Conservation (phyloP, 2,888 invertebrate species). For the Agrenia bidenticulata region DNA sequence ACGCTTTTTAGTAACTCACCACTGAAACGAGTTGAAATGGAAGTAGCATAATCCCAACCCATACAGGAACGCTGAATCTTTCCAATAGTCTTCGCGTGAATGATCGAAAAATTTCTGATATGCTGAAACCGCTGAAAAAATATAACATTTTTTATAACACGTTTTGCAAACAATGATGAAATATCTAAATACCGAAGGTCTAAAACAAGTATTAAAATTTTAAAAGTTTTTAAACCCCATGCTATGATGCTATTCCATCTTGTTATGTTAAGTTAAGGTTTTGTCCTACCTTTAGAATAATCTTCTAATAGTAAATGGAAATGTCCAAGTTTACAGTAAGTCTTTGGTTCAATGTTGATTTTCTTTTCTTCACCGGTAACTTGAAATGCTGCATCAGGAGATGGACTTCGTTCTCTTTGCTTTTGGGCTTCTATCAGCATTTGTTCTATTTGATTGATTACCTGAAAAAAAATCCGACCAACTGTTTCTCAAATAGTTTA, state of each 20-base stretch:
- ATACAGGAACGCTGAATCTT: conserved; percentile 86
- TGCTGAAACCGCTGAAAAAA: conserved; percentile 86
- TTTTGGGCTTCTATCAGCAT: conserved; percentile 78
- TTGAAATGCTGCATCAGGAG: conserved; percentile 14
- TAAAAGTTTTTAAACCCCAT: no score
- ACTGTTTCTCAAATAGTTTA: no score
- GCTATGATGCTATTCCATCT: no score
- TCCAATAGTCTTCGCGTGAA: conserved; percentile 77
- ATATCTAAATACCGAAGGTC: not conserved
- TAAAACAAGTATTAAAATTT: conserved; percentile 13
- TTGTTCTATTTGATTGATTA: conserved; percentile 79
- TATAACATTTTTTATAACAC: conserved; percentile 41
- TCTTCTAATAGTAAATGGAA: conserved; percentile 90
- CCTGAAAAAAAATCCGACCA: conserved; percentile 62
- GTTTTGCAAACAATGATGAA: conserved; percentile 10
- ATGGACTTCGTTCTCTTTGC: conserved; percentile 58
- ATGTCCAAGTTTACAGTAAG: conserved; percentile 93
- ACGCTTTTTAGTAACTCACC: conserved; percentile 68
- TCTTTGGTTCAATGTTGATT: conserved; percentile 73
- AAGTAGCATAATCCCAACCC: conserved; percentile 95
- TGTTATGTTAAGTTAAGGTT: no score
- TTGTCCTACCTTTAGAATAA: conserved; percentile 80
- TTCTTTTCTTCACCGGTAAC: conserved; percentile 36
- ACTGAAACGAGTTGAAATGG: conserved; percentile 91
- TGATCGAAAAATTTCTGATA: conserved; percentile 84